Conservation (phyloP, 2,797 vertebrate species). For the Melanotaenia parkinsoni region DNA sequence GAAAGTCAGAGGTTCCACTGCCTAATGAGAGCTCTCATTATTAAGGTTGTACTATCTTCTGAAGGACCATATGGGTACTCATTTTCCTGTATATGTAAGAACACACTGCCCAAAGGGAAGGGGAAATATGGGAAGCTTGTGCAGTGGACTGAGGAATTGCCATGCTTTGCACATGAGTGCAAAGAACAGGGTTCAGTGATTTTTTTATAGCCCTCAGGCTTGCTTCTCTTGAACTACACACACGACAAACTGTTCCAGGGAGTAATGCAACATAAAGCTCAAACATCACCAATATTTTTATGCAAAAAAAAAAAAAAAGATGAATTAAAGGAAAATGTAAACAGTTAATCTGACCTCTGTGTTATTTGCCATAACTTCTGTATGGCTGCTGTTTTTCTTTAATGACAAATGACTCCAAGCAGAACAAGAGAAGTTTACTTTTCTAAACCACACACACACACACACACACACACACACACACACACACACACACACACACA, state of each 20-base stretch:
- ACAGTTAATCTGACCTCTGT: conserved; percentile 28
- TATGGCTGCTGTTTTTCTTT: conserved; percentile 8
- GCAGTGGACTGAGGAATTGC: conserved; percentile 78
- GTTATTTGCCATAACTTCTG: conserved; percentile 20
- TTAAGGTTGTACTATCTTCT: conserved; percentile 71
- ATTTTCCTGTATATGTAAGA: conserved; percentile 69
- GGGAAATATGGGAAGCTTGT: conserved; percentile 58
- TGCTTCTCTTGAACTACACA: conserved; percentile 63
- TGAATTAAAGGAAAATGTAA: conserved; percentile 8
- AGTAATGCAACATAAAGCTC: conserved; percentile 32
- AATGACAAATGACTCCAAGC: conserved; percentile 24
- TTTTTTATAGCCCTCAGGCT: conserved; percentile 69
- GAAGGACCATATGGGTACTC: conserved; percentile 68
- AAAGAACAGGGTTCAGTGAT: conserved; percentile 74
- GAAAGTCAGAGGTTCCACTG: conserved; percentile 71
- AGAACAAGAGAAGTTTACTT: conserved; percentile 36
- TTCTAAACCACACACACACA: background rate
- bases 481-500: too few species aligned
- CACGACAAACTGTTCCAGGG: conserved; percentile 32
- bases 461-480: too few species aligned
- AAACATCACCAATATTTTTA: conserved; percentile 23
- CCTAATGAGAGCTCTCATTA: conserved; percentile 80
- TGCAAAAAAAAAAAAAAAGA: conserved; percentile 26
- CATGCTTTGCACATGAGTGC: conserved; percentile 73
- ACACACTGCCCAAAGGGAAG: conserved; percentile 72